Evolutionary conservation across 1,140 invertebrate genomes (phyloP).

Genomic region (Cydia amplana): DNA sequence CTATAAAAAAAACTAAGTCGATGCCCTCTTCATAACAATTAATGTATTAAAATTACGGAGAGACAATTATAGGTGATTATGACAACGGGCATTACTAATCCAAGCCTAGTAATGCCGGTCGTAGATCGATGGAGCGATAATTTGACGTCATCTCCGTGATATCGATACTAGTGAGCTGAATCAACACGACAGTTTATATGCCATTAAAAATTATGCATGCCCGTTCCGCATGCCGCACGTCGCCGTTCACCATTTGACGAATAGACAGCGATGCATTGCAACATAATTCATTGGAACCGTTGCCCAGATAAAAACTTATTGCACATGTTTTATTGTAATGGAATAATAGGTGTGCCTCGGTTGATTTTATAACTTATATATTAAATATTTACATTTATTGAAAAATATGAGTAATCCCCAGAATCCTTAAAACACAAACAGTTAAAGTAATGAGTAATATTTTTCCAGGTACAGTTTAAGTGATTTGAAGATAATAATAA

Average conservation of each 20-base stretch:
- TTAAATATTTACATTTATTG: conserved; percentile 21
- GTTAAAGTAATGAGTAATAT: not conserved
- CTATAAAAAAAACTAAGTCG: too few relatives aligned
- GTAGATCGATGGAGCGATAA: conserved; percentile 49
- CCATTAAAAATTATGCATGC: conserved; percentile 46
- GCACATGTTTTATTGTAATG: conserved; percentile 18
- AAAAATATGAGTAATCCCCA: not conserved
- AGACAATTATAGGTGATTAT: not conserved
- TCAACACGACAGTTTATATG: conserved; percentile 48
- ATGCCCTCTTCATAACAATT: too few relatives aligned
- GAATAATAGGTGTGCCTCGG: not conserved
- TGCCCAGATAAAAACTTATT: conserved; percentile 36
- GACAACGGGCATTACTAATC: conserved; percentile 1
- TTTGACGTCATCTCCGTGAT: conserved; percentile 41
- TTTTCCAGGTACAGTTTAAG: not conserved
- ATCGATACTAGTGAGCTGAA: conserved; percentile 40
- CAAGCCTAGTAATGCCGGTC: conserved; percentile 31
- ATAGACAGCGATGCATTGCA: conserved; percentile 39
- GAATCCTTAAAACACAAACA: not conserved
- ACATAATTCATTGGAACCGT: not conserved
- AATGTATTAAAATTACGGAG: not conserved
- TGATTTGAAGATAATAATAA: conserved; percentile 1
- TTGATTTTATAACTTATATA: not conserved
- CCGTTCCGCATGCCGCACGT: conserved; percentile 44
- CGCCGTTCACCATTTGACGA: conserved; percentile 35